Evolutionary conservation across 1,140 invertebrate genomes (phyloP).

Genomic region (Campodea augens): DNA sequence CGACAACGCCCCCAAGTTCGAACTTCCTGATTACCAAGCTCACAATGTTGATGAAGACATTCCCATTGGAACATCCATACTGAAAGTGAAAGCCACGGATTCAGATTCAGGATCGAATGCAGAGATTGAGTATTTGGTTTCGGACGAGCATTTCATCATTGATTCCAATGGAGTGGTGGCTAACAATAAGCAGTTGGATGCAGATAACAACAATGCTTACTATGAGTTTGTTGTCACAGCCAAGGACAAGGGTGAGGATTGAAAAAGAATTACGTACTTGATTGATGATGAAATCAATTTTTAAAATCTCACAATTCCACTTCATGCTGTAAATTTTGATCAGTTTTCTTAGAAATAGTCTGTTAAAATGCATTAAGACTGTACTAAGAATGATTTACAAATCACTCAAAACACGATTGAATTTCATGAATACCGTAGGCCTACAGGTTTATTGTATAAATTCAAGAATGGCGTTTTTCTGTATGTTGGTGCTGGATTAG

Average conservation of each 20-base stretch:
- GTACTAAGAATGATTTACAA: too few species aligned
- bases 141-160: constrained; percentile 81
- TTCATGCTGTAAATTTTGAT: background rate
- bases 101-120: constrained; percentile 80
- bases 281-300: background rate
- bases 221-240: constrained; percentile 84
- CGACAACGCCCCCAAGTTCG: constrained; percentile 85
- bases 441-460: too few species aligned
- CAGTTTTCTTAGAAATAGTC: background rate
- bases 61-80: constrained; percentile 67
- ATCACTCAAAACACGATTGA: too few species aligned
- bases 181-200: constrained; percentile 81
- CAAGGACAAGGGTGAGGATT: constrained; percentile 53
- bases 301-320: background rate
- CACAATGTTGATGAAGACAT: constrained; percentile 90
- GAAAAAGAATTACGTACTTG: background rate
- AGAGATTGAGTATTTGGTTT: constrained; percentile 80
- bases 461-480: too few species aligned
- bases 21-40: constrained; percentile 84
- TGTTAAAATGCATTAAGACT: too few species aligned
- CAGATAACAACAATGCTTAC: constrained; percentile 89
- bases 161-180: constrained; percentile 78
- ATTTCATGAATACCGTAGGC: too few species aligned
- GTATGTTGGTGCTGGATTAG: too few species aligned
- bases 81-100: constrained; percentile 83